Base-by-base conservation (phyloP, 2,797 vertebrate genomes). In the Melanotaenia boesemani region DNA sequence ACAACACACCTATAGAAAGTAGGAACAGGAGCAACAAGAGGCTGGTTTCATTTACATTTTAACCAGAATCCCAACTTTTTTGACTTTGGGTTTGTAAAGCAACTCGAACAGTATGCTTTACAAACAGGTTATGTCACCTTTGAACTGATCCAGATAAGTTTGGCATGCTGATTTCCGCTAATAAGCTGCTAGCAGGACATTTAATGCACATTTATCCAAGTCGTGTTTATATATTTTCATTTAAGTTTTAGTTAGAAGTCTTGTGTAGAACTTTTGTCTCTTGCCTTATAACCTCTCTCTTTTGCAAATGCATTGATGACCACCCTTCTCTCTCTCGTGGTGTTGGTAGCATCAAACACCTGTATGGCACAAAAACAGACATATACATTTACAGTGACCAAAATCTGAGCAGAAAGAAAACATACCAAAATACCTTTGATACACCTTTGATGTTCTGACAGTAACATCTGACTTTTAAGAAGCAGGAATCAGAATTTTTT, bases 321-420 rank as follows among this genome's bases (percentile, higher is more conserved):
- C 0, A 85, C 86, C 63, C 97, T 94, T 63, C 97, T 93, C 81
- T 98, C 96, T 67, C 92, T 92, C 0, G 97, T 98, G 18, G 96
- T 97, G 86, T 98, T 98, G 30, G 97, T 98, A 26, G 97, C 97
- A 89, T 98, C 97, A 79, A 98, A 97, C 5, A 98, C 97, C 97
- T 97, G 74, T 1, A 80, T 12, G 39, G 13, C 39, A 41, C 36
- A n/a, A n/a, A 6, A 46, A 16, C 1, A 6, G 2, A n/a, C 2
- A 50, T 22, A 18, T 8, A 50, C 22, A 20, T 48, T 48, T 44
- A 44, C 41, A 12, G 9, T n/a, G 7, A 50, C 18, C n/a, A 52
- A 52, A 4, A 12, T 2, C 6, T n/a, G 3, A 24, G 16, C 18
- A 48, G 44, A 24, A 10, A 4, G 10, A 52, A 20, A 50, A 50